phyloP scores from a whole-genome alignment of 2,797 vertebrate genomes.

The Eulemur coronatus region DNA sequence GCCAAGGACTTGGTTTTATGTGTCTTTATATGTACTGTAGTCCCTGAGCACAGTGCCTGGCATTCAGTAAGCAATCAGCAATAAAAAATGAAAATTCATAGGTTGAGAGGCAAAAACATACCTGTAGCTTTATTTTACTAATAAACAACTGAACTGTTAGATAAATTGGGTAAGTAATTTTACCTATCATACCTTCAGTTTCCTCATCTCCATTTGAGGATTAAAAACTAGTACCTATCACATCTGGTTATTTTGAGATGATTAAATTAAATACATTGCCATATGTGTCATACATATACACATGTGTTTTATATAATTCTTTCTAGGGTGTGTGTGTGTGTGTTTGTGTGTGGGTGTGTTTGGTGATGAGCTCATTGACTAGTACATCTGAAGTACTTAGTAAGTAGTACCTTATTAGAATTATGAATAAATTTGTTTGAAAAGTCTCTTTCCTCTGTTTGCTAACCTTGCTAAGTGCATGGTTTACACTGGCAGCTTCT shows the following conservation, averaged over 20 bases:
- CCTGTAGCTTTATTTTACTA: not conserved
- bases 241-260: not conserved
- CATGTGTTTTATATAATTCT: not conserved
- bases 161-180: not conserved
- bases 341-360: not conserved
- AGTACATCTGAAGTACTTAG: not conserved
- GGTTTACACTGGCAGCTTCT: not conserved
- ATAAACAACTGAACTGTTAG: not conserved
- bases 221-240: not conserved
- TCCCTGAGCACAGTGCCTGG: not conserved
- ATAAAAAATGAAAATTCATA: not conserved
- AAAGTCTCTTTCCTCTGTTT: not conserved
- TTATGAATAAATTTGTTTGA: not conserved
- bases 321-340: not conserved
- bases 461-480: not conserved
- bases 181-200: not conserved
- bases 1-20: not conserved
- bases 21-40: not conserved
- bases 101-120: not conserved
- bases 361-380: not conserved
- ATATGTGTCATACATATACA: not conserved
- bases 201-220: not conserved
- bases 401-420: not conserved
- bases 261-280: not conserved
- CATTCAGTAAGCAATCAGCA: not conserved